These are phyloP conservation scores for Catharus fuscescens DNA, from an alignment of 2,113 vertebrate species.

Conservation along the genomic window DNA sequence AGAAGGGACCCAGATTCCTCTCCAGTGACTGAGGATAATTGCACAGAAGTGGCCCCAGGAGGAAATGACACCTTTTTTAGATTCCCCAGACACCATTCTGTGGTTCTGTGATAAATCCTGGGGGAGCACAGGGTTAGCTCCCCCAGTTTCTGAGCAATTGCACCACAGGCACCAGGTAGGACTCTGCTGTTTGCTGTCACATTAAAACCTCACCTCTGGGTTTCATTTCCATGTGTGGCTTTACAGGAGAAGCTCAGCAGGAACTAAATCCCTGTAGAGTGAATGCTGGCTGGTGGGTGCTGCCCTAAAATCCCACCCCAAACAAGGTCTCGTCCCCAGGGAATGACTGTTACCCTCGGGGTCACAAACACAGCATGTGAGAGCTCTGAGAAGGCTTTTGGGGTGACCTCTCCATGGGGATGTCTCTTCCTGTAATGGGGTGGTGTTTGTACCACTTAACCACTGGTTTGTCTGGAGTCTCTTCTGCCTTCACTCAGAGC, in stretches of 20 bases:
- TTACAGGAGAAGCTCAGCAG: background rate
- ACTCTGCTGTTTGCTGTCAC: background rate
- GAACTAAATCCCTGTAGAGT: background rate
- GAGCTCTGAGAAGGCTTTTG: background rate
- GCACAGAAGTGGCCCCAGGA: background rate
- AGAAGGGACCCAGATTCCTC: background rate
- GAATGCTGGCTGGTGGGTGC: background rate
- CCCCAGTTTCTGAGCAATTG: background rate
- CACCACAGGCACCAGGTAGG: background rate
- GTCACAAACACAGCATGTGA: fast-evolving
- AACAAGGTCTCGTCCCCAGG: background rate
- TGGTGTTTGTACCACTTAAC: too few relatives aligned
- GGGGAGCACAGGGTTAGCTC: background rate
- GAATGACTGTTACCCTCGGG: fast-evolving
- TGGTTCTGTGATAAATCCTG: background rate
- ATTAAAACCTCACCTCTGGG: background rate
- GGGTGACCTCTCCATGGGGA: background rate
- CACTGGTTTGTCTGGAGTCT: too few relatives aligned
- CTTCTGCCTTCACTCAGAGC: too few relatives aligned
- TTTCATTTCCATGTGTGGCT: background rate
- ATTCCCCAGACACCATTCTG: background rate
- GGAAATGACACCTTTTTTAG: background rate
- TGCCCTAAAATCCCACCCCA: background rate
- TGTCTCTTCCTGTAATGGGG: background rate
- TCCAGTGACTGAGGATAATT: background rate